phyloP scores from a whole-genome alignment of 2,113 vertebrate species.

The Bos taurus region ARS-UCD2.0 NC_037338.1:48029501-48030000 shows the following conservation, averaged over 20 bases:
- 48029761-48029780: not conserved
- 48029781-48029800: not conserved
- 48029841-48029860: not conserved
- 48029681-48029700: not conserved
- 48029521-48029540: not conserved
- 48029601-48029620: not conserved
- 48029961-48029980: not conserved
- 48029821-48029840: not conserved
- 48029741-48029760: not conserved
- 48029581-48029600: not conserved
- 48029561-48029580: not conserved
- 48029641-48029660: not conserved
- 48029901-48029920: not conserved
- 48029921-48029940: not conserved
- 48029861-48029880: not conserved
- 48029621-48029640: not conserved
- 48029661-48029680: not conserved
- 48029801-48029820: not conserved
- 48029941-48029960: not conserved
- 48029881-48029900: not conserved
- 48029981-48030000: rapidly evolving
- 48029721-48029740: not conserved
- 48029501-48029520: not conserved
- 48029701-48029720: not conserved
- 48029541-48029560: not conserved